A percentile compares a stretch with the other conserved stretches of the same genome.
Evolutionary conservation across 2,113 vertebrate genomes (phyloP).

Genomic region (Prunella fulvescens): DNA sequence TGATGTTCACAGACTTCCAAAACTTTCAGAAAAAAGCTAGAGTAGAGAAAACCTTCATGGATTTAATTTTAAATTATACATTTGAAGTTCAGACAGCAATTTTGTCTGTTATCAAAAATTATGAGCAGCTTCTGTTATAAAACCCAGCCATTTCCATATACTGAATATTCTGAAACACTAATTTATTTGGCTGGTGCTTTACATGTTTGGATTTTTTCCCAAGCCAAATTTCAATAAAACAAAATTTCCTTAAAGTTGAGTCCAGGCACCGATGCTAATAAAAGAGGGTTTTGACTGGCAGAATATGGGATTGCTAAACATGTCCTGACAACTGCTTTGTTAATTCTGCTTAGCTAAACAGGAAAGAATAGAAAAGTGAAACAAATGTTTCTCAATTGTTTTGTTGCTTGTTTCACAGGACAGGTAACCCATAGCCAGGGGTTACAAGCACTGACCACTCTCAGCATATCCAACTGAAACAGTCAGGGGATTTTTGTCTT

Average conservation of each 20-base stretch:
- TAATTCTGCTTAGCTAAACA: neutral
- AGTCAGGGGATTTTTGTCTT: neutral
- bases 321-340: neutral
- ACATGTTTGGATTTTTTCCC: neutral
- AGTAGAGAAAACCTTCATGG: neutral
- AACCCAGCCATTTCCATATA: neutral
- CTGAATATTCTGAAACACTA: neutral
- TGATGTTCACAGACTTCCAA: neutral
- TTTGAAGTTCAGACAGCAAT: neutral
- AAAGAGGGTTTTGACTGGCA: neutral
- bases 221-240: neutral
- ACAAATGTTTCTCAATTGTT: neutral
- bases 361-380: neutral
- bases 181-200: neutral
- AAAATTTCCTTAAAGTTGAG: neutral
- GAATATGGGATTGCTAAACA: neutral
- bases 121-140: neutral
- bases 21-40: neutral
- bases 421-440: neutral
- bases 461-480: neutral
- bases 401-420: neutral
- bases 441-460: neutral
- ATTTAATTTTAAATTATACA: neutral
- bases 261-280: neutral
- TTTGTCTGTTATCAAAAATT: neutral